A percentile compares a stretch with the other conserved stretches of the same genome.
These are phyloP conservation scores for Rhimphoctona megacephalus DNA, from an alignment of 2,888 invertebrate species.

Conservation along the genomic window DNA sequence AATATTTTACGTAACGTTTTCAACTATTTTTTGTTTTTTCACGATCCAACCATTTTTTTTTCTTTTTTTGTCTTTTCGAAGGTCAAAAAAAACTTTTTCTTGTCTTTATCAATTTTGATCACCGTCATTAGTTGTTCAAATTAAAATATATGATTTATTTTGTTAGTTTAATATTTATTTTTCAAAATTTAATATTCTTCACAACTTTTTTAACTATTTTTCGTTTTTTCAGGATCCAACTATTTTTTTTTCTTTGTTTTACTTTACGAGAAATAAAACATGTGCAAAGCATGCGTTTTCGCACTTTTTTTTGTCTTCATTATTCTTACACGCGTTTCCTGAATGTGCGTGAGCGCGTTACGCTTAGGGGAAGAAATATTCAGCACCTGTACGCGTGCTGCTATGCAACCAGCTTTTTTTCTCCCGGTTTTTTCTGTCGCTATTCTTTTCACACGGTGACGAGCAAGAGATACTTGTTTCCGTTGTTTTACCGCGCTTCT, in stretches of 20 bases:
- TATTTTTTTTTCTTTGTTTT: neutral
- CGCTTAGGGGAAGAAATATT: constrained; percentile 13
- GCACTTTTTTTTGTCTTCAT: constrained; percentile 47
- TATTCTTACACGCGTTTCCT: constrained; percentile 19
- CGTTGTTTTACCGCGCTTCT: constrained; percentile 36
- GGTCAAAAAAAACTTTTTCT: too few relatives aligned
- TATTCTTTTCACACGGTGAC: constrained; percentile 24
- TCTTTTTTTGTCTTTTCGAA: too few relatives aligned
- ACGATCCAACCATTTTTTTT: constrained; percentile 16
- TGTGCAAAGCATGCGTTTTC: constrained; percentile 17
- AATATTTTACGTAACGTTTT: too few relatives aligned
- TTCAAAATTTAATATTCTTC: too few relatives aligned
- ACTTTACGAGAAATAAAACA: constrained; percentile 7
- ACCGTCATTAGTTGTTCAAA: too few relatives aligned
- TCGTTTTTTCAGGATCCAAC: too few relatives aligned
- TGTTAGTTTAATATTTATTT: too few relatives aligned
- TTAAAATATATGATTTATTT: too few relatives aligned
- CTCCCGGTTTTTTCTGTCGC: neutral
- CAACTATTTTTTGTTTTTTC: constrained; percentile 4
- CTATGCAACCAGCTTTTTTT: constrained; percentile 42
- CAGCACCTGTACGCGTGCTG: constrained; percentile 62
- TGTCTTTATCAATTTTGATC: too few relatives aligned
- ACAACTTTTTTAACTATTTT: too few relatives aligned
- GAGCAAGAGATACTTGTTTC: constrained; percentile 56
- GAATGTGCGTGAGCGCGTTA: constrained; percentile 44